Evolutionary conservation across 2,888 invertebrate genomes (phyloP), one percentile per base, ranked within the genome.

Genomic region (Perdita meconis): DNA sequence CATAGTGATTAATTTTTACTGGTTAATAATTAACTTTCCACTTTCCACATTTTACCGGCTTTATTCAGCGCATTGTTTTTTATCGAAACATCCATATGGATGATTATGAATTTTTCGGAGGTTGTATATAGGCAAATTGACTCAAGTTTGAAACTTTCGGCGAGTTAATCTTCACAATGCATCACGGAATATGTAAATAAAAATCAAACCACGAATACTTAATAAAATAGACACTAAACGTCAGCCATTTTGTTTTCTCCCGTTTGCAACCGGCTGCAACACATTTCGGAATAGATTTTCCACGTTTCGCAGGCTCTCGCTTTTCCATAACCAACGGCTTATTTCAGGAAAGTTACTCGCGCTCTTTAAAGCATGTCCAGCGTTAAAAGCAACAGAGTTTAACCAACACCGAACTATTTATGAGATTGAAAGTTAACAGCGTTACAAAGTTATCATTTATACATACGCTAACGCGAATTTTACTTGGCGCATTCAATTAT

Each of bases 361-460:
- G 13, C 22, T 1, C 26, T 55, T 69, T 55, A 66, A 66, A 34
- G 66, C 16, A 6, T 6, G 47, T 50, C 13, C 47, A 42, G 16
- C 10, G 13, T 66, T 47, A 55, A 26, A 69, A n/a, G 69, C 55
- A 69, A 55, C 60, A 38, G 60, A 56, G 22, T 60, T 47, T 26
- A 16, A n/a, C 38, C 26, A 55, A 70, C 47, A 36, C 4, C 24
- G 13, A 12, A n/a, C 16, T 47, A 72, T 68, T 55, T 47, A 40
- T 22, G 60, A 47, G 36, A 50, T 59, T 22, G 59, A 16, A 38
- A 16, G 19, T n/a, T 13, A 19, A 42, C 12, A 42, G 44, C 59
- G 42, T 59, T 16, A 26, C 68, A 22, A n/a, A 57, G 12, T 50
- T 51, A 42, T 19, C 34, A 19, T 44, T 60, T 40, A 36, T 51